phyloP scores from a whole-genome alignment of 2,888 invertebrate species.

The Epinotia bilunana region DNA sequence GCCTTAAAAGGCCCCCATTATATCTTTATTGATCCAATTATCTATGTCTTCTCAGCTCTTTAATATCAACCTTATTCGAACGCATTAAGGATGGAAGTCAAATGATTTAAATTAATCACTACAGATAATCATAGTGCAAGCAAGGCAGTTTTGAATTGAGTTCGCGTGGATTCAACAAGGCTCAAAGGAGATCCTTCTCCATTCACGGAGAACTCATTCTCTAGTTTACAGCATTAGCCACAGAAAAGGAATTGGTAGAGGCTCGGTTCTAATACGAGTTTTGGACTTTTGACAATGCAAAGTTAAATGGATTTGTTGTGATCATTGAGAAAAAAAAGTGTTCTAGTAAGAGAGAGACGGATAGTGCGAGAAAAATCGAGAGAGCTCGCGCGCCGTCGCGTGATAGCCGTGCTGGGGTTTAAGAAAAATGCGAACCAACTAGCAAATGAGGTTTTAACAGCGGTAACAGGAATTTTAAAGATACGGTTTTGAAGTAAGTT shows the following conservation, averaged over 20 bases:
- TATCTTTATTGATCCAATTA: neutral
- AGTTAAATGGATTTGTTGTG: too few relatives aligned
- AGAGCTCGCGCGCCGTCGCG: too few relatives aligned
- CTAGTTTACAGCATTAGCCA: constrained; percentile 7
- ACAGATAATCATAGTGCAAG: neutral
- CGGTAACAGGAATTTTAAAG: too few relatives aligned
- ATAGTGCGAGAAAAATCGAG: too few relatives aligned
- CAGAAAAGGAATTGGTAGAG: neutral
- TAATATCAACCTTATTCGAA: neutral
- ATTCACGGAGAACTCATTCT: neutral
- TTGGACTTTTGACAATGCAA: too few relatives aligned
- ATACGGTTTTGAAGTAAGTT: too few relatives aligned
- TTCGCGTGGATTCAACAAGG: constrained; percentile 12
- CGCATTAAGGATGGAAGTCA: neutral
- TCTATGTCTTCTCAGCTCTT: neutral
- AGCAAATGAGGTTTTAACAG: too few relatives aligned
- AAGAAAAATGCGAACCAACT: too few relatives aligned
- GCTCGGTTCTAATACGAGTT: neutral
- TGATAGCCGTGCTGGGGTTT: too few relatives aligned
- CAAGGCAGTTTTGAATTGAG: neutral
- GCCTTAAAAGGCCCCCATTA: neutral
- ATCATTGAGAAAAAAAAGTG: too few relatives aligned
- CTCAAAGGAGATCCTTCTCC: constrained; percentile 17
- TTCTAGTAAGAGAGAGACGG: too few relatives aligned
- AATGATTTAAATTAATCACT: neutral